Evolutionary conservation across 1,140 invertebrate species (phyloP).

Genomic region (Orius insidiosus): DNA sequence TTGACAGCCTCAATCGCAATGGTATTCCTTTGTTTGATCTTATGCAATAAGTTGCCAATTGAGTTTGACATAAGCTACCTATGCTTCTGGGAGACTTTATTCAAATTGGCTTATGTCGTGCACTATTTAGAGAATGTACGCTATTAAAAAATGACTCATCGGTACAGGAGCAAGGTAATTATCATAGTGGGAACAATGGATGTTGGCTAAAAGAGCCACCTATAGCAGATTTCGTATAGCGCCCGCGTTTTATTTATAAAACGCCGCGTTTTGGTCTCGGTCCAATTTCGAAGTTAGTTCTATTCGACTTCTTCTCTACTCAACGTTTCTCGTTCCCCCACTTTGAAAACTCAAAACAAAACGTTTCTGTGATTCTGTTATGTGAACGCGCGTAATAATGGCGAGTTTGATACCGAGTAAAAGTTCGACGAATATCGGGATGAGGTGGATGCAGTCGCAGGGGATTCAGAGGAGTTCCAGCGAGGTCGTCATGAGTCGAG

Average conservation of each 20-base stretch:
- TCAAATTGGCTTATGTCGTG: no score
- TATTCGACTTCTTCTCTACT: slow-evolving; percentile 1
- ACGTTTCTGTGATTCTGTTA: not conserved
- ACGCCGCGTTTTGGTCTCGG: slow-evolving; percentile 4
- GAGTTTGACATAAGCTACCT: no score
- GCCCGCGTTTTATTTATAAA: not conserved
- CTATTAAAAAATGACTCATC: no score
- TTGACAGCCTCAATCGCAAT: no score
- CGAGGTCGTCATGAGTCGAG: slow-evolving; percentile 38
- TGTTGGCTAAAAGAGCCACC: no score
- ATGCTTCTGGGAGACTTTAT: no score
- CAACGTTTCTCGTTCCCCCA: not conserved
- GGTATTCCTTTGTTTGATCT: no score
- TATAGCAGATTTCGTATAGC: not conserved
- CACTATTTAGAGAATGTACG: no score
- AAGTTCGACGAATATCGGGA: slow-evolving; percentile 13
- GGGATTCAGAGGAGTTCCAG: slow-evolving; percentile 31
- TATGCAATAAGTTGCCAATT: no score
- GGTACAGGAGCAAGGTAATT: no score
- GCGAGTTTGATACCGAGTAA: slow-evolving; percentile 5
- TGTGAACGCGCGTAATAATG: slow-evolving; percentile 5
- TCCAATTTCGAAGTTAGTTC: slow-evolving; percentile 1
- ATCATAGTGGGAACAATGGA: no score
- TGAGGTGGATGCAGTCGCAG: slow-evolving; percentile 2
- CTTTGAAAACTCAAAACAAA: not conserved